phyloP scores from a whole-genome alignment of 1,140 invertebrate species.

The Charaxes varanes region DNA sequence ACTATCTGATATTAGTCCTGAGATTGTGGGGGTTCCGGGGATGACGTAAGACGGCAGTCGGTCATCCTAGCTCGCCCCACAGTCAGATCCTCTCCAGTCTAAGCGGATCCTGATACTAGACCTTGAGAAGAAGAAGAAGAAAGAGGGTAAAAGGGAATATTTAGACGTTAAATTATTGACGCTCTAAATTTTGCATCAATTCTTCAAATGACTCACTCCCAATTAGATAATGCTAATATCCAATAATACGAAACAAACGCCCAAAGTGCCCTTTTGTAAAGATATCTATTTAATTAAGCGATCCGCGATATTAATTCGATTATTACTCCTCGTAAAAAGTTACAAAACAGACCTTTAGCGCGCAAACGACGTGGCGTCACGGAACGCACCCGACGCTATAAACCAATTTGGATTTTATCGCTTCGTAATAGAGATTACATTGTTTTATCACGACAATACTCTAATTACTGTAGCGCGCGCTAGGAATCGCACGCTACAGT shows the following conservation, averaged over 20 bases:
- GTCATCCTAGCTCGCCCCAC: too few relatives aligned
- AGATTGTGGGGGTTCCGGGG: too few relatives aligned
- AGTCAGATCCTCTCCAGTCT: too few relatives aligned
- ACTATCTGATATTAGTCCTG: too few relatives aligned
- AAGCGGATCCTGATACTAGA: too few relatives aligned
- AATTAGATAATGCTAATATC: slow-evolving; percentile 5
- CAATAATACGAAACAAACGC: slow-evolving; percentile 9
- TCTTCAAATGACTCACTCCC: neutral
- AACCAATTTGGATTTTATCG: slow-evolving; percentile 67
- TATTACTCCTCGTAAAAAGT: slow-evolving; percentile 61
- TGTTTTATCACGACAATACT: slow-evolving; percentile 52
- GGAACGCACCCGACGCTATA: slow-evolving; percentile 38
- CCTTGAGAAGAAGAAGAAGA: too few relatives aligned
- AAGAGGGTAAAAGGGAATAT: too few relatives aligned
- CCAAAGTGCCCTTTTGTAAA: slow-evolving; percentile 32
- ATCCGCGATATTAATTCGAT: slow-evolving; percentile 66
- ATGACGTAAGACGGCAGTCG: too few relatives aligned
- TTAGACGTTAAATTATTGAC: too few relatives aligned
- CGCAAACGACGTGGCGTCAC: slow-evolving; percentile 51
- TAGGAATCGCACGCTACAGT: slow-evolving; percentile 37
- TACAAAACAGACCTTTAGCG: slow-evolving; percentile 53
- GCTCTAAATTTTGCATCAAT: too few relatives aligned
- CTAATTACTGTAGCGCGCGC: slow-evolving; percentile 55
- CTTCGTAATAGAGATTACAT: slow-evolving; percentile 64
- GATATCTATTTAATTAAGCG: slow-evolving; percentile 68